A percentile compares a stretch with the other conserved stretches of the same genome.
These are phyloP conservation scores for Phragmatobia fuliginosa DNA, from an alignment of 2,888 invertebrate species.

Conservation along the genomic window DNA sequence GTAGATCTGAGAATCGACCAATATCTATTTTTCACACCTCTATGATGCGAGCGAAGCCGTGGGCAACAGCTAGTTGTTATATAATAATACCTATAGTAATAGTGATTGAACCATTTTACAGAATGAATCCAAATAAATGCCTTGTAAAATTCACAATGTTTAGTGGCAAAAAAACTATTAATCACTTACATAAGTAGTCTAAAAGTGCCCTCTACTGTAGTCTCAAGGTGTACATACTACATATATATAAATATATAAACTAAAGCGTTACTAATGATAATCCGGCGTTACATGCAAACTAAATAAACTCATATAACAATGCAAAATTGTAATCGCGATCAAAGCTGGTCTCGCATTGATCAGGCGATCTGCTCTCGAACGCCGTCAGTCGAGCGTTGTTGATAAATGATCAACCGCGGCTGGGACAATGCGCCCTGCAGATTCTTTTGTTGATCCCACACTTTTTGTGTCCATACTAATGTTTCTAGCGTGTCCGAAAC, in stretches of 20 bases:
- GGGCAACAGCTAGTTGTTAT: too few relatives aligned
- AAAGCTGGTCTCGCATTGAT: slow-evolving; percentile 70
- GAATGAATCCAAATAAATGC: too few relatives aligned
- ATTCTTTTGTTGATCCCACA: slow-evolving; percentile 81
- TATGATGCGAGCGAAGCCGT: too few relatives aligned
- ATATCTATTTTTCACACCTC: too few relatives aligned
- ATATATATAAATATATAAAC: not conserved
- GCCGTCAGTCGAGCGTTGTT: slow-evolving; percentile 79
- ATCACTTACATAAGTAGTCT: too few relatives aligned
- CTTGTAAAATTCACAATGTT: not conserved
- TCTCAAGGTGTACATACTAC: too few relatives aligned
- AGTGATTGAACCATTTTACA: too few relatives aligned
- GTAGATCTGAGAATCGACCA: too few relatives aligned
- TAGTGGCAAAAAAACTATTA: not conserved
- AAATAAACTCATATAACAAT: slow-evolving; percentile 46
- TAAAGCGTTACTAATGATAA: not conserved
- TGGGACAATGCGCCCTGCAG: slow-evolving; percentile 82
- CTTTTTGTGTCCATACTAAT: slow-evolving; percentile 83
- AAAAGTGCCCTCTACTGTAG: too few relatives aligned
- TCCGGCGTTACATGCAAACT: not conserved
- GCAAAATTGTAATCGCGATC: slow-evolving; percentile 74
- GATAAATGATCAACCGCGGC: slow-evolving; percentile 77
- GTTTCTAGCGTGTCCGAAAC: slow-evolving; percentile 74
- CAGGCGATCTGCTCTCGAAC: slow-evolving; percentile 78
- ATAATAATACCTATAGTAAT: too few relatives aligned